phyloP scores from a whole-genome alignment of 2,888 invertebrate species.

The Rotaria sp. region DNA sequence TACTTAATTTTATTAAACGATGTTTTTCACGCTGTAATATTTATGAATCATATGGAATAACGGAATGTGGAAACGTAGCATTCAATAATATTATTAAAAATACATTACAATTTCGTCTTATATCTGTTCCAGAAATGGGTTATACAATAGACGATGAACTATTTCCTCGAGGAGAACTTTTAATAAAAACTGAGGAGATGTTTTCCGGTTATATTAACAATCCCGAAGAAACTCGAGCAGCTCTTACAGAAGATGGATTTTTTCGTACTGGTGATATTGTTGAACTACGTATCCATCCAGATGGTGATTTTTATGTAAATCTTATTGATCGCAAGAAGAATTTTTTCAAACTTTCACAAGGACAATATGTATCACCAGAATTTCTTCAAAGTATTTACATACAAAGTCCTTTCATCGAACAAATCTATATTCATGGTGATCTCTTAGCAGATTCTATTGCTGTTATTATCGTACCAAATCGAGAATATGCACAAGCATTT shows the following conservation, averaged over 20 bases:
- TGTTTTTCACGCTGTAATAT: neutral
- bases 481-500: neutral
- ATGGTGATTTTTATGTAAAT: neutral
- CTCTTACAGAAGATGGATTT: neutral
- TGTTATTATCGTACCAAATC: neutral
- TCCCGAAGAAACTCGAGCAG: neutral
- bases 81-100: neutral
- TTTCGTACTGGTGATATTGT: slow-evolving; percentile 12
- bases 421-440: neutral
- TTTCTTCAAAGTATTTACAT: neutral
- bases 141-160: neutral
- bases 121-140: neutral
- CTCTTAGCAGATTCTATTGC: neutral
- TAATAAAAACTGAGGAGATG: neutral
- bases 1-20: neutral
- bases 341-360: neutral
- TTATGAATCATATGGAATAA: neutral
- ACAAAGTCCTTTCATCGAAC: neutral
- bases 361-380: neutral
- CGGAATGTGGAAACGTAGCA: neutral
- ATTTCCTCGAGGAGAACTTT: neutral
- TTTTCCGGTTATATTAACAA: neutral
- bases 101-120: neutral
- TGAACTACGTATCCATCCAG: neutral
- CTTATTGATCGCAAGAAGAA: neutral